Conservation (phyloP, 2,113 vertebrate genomes). For the Eurystomus gularis region DNA sequence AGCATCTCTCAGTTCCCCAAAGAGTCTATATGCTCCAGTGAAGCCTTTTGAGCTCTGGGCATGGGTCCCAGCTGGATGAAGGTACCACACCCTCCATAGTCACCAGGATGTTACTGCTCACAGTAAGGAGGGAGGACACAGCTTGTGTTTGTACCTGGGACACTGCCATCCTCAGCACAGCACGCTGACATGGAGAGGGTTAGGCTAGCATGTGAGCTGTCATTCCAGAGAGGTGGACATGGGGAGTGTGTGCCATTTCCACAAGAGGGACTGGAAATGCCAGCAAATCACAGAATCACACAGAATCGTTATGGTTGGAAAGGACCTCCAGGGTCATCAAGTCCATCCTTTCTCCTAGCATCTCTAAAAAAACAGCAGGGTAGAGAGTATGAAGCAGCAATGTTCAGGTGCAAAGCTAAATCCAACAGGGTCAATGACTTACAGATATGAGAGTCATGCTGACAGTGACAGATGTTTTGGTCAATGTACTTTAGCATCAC, state of each 20-base stretch:
- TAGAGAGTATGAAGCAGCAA: neutral
- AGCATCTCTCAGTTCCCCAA: neutral
- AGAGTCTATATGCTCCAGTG: neutral
- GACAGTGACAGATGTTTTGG: neutral
- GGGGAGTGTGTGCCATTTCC: neutral
- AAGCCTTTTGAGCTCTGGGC: neutral
- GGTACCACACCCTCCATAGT: accelerated
- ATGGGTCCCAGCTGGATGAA: neutral
- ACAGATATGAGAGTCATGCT: neutral
- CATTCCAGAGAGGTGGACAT: accelerated
- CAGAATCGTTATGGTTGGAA: too few species aligned
- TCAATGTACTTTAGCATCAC: neutral
- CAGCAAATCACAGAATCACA: too few species aligned
- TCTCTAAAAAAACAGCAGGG: neutral
- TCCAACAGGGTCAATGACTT: neutral
- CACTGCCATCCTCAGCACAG: neutral
- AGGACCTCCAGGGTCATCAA: too few species aligned
- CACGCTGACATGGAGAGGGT: accelerated
- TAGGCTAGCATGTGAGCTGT: neutral
- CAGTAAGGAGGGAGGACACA: neutral
- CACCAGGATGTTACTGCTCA: accelerated
- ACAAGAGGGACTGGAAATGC: neutral
- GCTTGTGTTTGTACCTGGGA: neutral
- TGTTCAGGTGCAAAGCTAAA: neutral
- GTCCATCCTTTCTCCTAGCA: too few species aligned